Evolutionary conservation across 92 coral and sea anemone genomes (phyloP), one percentile per base, ranked within the genome.

Genomic region (Bergia sp.): DNA sequence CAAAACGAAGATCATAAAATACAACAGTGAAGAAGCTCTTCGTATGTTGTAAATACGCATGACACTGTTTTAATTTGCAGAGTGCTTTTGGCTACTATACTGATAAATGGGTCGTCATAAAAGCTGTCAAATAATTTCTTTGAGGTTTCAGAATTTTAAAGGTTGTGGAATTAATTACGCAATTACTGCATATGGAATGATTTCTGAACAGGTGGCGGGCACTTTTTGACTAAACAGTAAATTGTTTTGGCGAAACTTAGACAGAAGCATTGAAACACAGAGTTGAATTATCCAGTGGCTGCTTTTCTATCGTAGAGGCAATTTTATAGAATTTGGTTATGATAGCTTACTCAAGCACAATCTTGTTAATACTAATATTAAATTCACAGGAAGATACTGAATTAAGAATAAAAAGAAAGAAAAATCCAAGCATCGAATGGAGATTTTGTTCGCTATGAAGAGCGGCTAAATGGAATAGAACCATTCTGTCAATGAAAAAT

Each of bases 121-220:
- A 76, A 41, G 49, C 50, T 76, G 80, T 76, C 80, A 76, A 61
- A 61, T 61, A 76, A 42, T 41, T 76, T 40, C 80, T 76, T 76
- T 76, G 80, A 76, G 80, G 53, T 79, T 53, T 53, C 42, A 36
- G 41, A 50, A 79, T 50, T 18, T 39, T 55, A 82, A 69, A 82
- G 10, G 37, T 65, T 37, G 73, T 49, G 29, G 72, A 65, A 64
- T 41, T n/a, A 42, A 64, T 82, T 42, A 41, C 72, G 41, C 55
- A 81, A 57, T 39, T 41, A 23, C 20, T 82, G 44, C 20, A 82
- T 65, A 65, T 42, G 38, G 40, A 82, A 64, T 66, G 73, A 64
- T 66, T 39, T n/a, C 37, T 9, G 65, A 71, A 84, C 87, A 84
- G 87, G 87, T 84, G 87, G 87, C 65, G 1, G 87, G 44, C 4